Conservation (phyloP, 2,888 invertebrate species). For the Microctonus hyperodae region DNA sequence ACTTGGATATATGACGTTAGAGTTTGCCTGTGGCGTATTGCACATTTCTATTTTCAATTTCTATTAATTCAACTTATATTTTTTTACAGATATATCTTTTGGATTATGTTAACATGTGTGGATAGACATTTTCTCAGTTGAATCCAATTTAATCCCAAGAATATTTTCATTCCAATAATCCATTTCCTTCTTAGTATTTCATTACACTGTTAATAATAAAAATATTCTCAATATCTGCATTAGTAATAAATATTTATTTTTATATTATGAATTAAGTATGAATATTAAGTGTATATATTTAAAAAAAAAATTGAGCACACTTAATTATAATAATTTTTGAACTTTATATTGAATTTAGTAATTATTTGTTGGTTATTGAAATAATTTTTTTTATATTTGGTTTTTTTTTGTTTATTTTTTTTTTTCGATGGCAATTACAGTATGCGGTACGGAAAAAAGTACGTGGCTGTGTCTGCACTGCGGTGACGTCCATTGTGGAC, state of each 20-base stretch:
- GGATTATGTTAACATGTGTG: too few relatives aligned
- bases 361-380: background rate
- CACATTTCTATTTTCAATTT: background rate
- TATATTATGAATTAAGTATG: too few relatives aligned
- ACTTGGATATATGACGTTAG: slow-evolving; percentile 2
- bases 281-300: background rate
- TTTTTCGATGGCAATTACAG: slow-evolving; percentile 56
- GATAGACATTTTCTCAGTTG: too few relatives aligned
- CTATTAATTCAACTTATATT: slow-evolving; percentile 1
- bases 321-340: background rate
- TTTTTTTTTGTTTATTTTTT: background rate
- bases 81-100: background rate
- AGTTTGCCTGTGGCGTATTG: background rate
- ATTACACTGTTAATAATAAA: too few relatives aligned
- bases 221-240: too few relatives aligned
- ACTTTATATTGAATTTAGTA: too few relatives aligned
- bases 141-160: too few relatives aligned
- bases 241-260: too few relatives aligned
- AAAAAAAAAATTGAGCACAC: background rate
- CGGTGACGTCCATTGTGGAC: slow-evolving; percentile 77
- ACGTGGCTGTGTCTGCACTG: slow-evolving; percentile 82
- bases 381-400: background rate
- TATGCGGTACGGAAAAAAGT: slow-evolving; percentile 71
- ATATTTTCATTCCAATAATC: too few relatives aligned
- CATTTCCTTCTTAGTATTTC: too few relatives aligned